Evolutionary conservation across 2,797 vertebrate species (phyloP), one percentile per base, ranked within the genome.

Genomic region (Falco naumanni): DNA sequence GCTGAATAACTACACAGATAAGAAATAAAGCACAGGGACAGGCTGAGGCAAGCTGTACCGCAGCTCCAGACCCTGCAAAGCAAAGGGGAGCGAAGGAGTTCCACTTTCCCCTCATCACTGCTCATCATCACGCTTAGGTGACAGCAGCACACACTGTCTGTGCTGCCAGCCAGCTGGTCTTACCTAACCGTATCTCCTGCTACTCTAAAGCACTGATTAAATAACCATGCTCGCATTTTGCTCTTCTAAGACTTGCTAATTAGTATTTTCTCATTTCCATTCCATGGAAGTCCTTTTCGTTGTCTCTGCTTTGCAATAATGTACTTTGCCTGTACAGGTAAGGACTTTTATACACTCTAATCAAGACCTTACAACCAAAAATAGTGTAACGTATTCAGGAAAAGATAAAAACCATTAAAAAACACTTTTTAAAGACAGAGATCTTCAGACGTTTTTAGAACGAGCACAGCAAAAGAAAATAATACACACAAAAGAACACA

Each of bases 271-370:
- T 78, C 69, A 61, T 78, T 89, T 71, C 34, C 37, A 89, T 54
- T 78, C 84, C 57, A 68, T 0, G 0, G 9, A 83, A 75, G 37
- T 33, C 43, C 34, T 39, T 81, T 28, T 59, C 0, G 0, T 29
- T 37, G 21, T 59, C 83, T 86, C 76, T 60, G 54, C 87, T 87
- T 78, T 64, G 43, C 1, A 2, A 57, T 13, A 57, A 56, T 5
- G 22, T 10, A n/a, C 37, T 76, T 29, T 34, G 20, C 47, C 60
- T 15, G 47, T 13, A 39, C 16, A 75, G 45, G 25, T 78, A 24
- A 53, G 59, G n/a, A 22, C 34, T 50, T 34, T 74, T 48, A 45
- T 10, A 53, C 2, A 2, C 20, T 57, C 43, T 21, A 51, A 75
- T 45, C 47, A 60, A 84, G 41, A 43, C 53, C 48, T 68, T n/a